Percentiles rank a stretch among this genome's conserved stretches.
phyloP scores from a whole-genome alignment of 2,797 vertebrate genomes.

The Toxotes lorentzi region DNA sequence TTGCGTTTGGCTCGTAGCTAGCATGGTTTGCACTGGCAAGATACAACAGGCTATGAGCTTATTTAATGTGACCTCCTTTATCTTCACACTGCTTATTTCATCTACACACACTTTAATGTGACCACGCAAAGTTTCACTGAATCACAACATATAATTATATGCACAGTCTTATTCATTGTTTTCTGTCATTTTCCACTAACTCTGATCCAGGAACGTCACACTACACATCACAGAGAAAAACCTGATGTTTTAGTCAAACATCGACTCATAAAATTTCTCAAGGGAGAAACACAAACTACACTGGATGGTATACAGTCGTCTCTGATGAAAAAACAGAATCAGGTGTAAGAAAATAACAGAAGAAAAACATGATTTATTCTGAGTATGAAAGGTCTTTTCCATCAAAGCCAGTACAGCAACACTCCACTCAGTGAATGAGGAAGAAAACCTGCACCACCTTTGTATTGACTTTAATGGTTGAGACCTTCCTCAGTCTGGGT shows the following conservation, averaged over 20 bases:
- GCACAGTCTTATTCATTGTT: not conserved
- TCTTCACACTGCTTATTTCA: not conserved
- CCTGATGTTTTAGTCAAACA: not conserved
- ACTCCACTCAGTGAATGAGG: too few relatives aligned
- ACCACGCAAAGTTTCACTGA: not conserved
- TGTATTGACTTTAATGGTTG: not conserved
- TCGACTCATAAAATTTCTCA: not conserved
- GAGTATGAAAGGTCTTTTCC: not conserved
- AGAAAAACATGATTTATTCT: not conserved
- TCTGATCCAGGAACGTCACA: not conserved
- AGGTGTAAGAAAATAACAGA: not conserved
- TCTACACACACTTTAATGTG: not conserved
- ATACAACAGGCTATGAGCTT: conserved; percentile 7
- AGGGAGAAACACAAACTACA: conserved; percentile 2
- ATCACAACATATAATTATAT: not conserved
- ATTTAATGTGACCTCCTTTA: not conserved
- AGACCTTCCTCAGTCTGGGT: not conserved
- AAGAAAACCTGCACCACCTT: too few relatives aligned
- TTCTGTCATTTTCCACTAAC: not conserved
- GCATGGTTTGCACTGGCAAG: conserved; percentile 66
- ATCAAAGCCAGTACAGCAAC: not conserved
- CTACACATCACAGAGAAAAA: not conserved
- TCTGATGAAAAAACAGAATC: not conserved
- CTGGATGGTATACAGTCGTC: too few relatives aligned
- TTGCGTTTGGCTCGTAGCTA: conserved; percentile 49